Evolutionary conservation across 1,140 invertebrate species (phyloP).

Genomic region (Archegozetes longisetosus): DNA sequence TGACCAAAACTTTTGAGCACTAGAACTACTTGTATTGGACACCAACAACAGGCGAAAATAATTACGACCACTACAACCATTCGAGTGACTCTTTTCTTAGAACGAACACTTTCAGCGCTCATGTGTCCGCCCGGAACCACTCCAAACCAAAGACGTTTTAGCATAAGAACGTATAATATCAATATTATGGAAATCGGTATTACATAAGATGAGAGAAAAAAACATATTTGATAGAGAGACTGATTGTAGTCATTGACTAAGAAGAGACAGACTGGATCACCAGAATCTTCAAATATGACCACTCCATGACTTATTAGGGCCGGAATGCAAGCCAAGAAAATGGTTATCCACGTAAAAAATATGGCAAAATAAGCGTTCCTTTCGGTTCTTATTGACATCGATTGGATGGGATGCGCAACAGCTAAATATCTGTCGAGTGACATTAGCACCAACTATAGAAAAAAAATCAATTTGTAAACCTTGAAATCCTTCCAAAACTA

Average conservation of each 20-base stretch:
- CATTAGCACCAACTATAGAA: constrained; percentile 89
- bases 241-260: constrained; percentile 20
- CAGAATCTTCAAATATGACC: too few species aligned
- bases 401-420: constrained; percentile 79
- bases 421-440: constrained; percentile 84
- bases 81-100: constrained; percentile 74
- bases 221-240: constrained; percentile 33
- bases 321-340: constrained; percentile 36
- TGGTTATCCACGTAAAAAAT: constrained; percentile 58
- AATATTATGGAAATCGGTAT: constrained; percentile 69
- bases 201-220: constrained; percentile 69
- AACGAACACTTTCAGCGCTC: constrained; percentile 51
- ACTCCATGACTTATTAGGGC: constrained; percentile 15
- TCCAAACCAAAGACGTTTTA: constrained; percentile 69
- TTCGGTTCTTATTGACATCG: constrained; percentile 71
- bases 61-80: constrained; percentile 86
- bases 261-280: constrained; percentile 11
- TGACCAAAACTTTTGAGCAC: constrained; percentile 53
- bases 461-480: too few species aligned
- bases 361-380: constrained; percentile 64
- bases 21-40: constrained; percentile 73
- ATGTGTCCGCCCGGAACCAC: constrained; percentile 48
- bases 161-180: constrained; percentile 75
- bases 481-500: too few species aligned
- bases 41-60: constrained; percentile 89